Evolutionary conservation across 2,888 invertebrate genomes (phyloP), one percentile per base, ranked within the genome.

Genomic region (Ligdia adustata): DNA sequence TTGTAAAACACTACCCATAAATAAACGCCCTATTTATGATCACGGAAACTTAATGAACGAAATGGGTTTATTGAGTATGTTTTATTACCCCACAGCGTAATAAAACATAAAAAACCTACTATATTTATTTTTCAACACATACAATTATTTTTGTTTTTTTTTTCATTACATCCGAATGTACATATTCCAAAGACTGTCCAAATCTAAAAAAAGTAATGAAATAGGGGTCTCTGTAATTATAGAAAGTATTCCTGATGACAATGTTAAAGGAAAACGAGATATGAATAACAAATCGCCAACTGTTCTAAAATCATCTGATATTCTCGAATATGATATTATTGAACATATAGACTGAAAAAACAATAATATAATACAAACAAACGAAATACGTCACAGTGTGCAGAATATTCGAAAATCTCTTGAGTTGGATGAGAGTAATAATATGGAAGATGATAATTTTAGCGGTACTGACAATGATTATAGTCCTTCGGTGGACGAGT

Each of bases 261-360:
- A 37, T 53, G 51, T 37, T 53, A 29, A 39, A 57, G 32, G 35
- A 57, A 51, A 53, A 57, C 53, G 37, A 53, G 37, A 53, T 32
- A 57, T 37, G 51, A 29, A 34, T 57, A 53, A 53, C 37, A 53
- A 57, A 53, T 47, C 47, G 52, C 35, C 52, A 52, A 53, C 48
- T 49, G 45, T 53, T 38, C 48, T 49, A 29, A 45, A 52, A 52
- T 52, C 33, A 33, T 44, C 51, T 47, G 47, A 48, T 55, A 35
- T 39, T 39, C 22, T 54, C 38, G 46, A 49, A 14, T 43, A 52
- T 47, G 52, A 52, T 52, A 47, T 33, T 35, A 44, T 52, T 52
- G 47, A 52, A 52, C 38, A 47, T 49, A 33, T 43, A 28, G 39
- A 50, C 34, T 39, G 46, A 39, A 46, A 54, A 27, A 52, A 46